Evolutionary conservation across 2,113 vertebrate species (phyloP), one percentile per base, ranked within the genome.

Genomic region (Alligator mississippiensis): DNA sequence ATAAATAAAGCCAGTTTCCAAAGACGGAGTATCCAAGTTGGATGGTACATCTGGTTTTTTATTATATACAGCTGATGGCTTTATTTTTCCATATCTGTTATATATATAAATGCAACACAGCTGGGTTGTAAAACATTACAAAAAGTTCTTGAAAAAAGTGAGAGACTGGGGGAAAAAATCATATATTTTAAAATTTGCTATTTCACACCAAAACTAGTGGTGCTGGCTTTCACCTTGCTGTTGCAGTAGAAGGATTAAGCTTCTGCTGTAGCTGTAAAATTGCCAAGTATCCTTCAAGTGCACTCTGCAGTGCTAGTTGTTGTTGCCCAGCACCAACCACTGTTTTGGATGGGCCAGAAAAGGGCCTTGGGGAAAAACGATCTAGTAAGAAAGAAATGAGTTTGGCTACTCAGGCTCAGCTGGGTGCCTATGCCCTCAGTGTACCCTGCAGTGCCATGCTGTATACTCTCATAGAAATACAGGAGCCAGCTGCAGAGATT

Each of bases 161-260:
- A 5, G 34, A 77, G 85, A 80, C 12, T n/a, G 85, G 62, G 47
- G 47, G 8, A 47, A 47, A 70, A 34, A 72, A 38, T 24, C 68
- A 18, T 12, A 22, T 38, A 34, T 34, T 72, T 21, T 38, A 30
- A 60, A n/a, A 34, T 12, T 4, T 60, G 47, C n/a, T 11, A 1
- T 62, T 57, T 63, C 47, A 12, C 38, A 0, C 1, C 0, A 5
- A 21, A 28, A 55, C n/a, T 0, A 0, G 14, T 9, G 58, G 34
- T 61, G 83, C 74, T 34, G 66, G 28, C 3, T 10, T 4, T 27
- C 0, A 25, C 0, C 3, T 62, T 70, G 22, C 25, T 2, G 0
- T 64, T 82, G 24, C 10, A 85, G 34, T 38, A 24, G 6, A 14
- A 60, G 14, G 16, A 6, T 54, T 74, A 28, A 38, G 9, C 34